These are phyloP conservation scores for Hipposideros armiger DNA, from an alignment of 2,113 vertebrate genomes.

Conservation along the genomic window DNA sequence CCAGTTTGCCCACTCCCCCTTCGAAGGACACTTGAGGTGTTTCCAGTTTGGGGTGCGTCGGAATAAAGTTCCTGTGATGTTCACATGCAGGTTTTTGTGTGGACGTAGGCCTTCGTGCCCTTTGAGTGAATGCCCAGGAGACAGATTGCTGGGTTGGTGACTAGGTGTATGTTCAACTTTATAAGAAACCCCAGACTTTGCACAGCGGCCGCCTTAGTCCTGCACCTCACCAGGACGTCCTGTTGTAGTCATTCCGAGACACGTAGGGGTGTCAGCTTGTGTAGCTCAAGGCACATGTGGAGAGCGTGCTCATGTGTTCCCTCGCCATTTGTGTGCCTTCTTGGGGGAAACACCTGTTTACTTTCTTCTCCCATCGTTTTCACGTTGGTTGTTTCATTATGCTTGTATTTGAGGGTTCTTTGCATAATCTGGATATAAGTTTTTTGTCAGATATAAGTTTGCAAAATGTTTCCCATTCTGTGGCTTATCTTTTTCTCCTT, in stretches of 20 bases:
- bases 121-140: not conserved
- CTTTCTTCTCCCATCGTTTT: not conserved
- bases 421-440: not conserved
- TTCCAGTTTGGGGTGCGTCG: not conserved
- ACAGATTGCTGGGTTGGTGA: not conserved
- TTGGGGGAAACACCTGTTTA: not conserved
- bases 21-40: not conserved
- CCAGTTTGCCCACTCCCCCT: not conserved
- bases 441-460: not conserved
- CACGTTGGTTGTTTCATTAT: not conserved
- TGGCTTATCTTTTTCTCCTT: not conserved
- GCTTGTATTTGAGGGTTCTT: not conserved
- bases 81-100: not conserved
- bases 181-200: not conserved
- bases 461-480: not conserved
- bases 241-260: too few species aligned
- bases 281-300: rapidly evolving
- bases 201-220: not conserved
- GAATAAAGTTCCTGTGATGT: not conserved
- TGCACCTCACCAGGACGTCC: not conserved
- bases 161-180: not conserved
- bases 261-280: not conserved
- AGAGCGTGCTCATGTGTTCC: not conserved
- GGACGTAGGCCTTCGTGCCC: not conserved
- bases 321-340: not conserved